Base-by-base conservation (phyloP, 2,888 invertebrate species). In the Ceraclea dissimilis region DNA sequence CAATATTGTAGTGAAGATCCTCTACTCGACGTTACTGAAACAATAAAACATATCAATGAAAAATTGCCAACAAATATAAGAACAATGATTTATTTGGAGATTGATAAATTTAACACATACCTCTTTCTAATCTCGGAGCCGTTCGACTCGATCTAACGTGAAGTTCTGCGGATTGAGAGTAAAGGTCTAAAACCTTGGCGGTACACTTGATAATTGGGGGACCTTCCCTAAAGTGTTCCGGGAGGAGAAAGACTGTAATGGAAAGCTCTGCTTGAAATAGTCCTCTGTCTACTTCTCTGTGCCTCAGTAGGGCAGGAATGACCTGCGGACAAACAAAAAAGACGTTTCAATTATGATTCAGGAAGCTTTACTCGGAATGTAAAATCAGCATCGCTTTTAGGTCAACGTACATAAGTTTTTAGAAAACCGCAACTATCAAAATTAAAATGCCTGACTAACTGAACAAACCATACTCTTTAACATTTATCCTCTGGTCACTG, bases 41-140 rank as follows among this genome's bases (percentile, higher is more conserved):
- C 26, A 26, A 26, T 6, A 10, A 26, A 26, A 6, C 26, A 26
- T n/a, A n/a, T n/a, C n/a, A n/a, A n/a, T n/a, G n/a, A n/a, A n/a
- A n/a, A n/a, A n/a, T n/a, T n/a, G n/a, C n/a, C n/a, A n/a, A n/a
- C n/a, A n/a, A n/a, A n/a, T n/a, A 26, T 26, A 26, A 26, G 10
- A 26, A 26, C 26, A 26, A 26, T 26, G 26, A 26, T 26, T 26
- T 6, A 26, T 6, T 4, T 26, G 10, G 26, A 26, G 26, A 26
- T 26, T 26, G 10, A 26, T 26, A 26, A 26, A 26, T 26, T 26
- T 10, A 26, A 10, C n/a, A n/a, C 34, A 26, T 66, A 84, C 85
- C 85, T 80, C 84, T 79, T 70, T 85, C 85, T 59, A 86, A 85
- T 63, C 84, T 81, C 52, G 86, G 86, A 65, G 86, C 84, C 50